Evolutionary conservation across 2,797 vertebrate genomes (phyloP).

Genomic region (Lagorchestes hirsutus): DNA sequence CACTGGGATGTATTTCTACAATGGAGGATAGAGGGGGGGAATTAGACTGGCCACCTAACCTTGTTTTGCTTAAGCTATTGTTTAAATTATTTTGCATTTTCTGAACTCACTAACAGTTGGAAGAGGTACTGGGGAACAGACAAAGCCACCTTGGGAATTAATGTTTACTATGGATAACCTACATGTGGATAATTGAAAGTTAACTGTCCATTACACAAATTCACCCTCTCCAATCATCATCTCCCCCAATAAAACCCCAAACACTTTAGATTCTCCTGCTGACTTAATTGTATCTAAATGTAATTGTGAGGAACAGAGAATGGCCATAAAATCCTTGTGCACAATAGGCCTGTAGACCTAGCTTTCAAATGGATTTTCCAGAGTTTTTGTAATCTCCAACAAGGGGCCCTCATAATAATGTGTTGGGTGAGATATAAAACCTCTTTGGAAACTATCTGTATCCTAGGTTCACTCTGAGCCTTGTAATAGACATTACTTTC

Average conservation of each 20-base stretch:
- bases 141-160: not conserved
- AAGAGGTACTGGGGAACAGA: not conserved
- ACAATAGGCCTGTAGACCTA: slow-evolving; percentile 47
- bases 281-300: slow-evolving; percentile 84
- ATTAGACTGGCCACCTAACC: slow-evolving; percentile 9
- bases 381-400: not conserved
- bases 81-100: slow-evolving; percentile 39
- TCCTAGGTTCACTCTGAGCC: not conserved
- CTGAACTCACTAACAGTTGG: slow-evolving; percentile 12
- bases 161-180: not conserved
- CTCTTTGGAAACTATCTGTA: slow-evolving; percentile 1
- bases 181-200: not conserved
- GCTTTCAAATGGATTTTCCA: slow-evolving; percentile 40
- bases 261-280: slow-evolving; percentile 65
- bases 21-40: not conserved
- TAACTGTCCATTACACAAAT: not conserved
- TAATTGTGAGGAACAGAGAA: slow-evolving; percentile 76
- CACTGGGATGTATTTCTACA: not conserved
- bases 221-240: not conserved
- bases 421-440: slow-evolving; percentile 18
- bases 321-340: slow-evolving; percentile 68
- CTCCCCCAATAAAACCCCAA: not conserved
- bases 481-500: slow-evolving; percentile 24
- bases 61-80: slow-evolving; percentile 47
- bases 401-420: not conserved